phyloP scores from a whole-genome alignment of 1,140 invertebrate species.

The Gryon sp. region DNA sequence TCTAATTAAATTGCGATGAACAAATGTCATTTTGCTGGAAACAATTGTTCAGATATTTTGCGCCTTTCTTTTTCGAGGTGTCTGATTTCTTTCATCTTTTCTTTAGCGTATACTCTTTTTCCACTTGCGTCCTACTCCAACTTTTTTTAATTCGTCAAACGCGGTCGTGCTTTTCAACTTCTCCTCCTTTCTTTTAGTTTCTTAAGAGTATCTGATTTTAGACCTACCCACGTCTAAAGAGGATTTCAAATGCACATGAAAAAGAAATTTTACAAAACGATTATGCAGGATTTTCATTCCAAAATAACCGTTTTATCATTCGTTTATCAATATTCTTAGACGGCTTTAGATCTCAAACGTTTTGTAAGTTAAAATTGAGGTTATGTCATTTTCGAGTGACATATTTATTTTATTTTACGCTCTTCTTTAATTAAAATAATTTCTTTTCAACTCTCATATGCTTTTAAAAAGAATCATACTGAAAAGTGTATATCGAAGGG shows the following conservation, averaged over 20 bases:
- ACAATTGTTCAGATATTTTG: too few relatives aligned
- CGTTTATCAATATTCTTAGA: too few relatives aligned
- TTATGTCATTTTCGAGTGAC: too few relatives aligned
- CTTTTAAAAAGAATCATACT: not conserved
- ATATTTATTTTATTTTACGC: too few relatives aligned
- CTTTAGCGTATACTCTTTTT: constrained; percentile 37
- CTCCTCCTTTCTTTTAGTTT: constrained; percentile 23
- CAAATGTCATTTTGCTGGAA: too few relatives aligned
- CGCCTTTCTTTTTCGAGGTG: constrained; percentile 40
- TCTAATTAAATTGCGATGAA: too few relatives aligned
- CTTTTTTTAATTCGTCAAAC: constrained; percentile 60
- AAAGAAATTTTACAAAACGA: not conserved
- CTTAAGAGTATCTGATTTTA: constrained; percentile 12
- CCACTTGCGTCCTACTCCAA: constrained; percentile 23
- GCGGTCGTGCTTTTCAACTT: constrained; percentile 41
- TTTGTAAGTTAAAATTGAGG: too few relatives aligned
- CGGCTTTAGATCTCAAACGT: too few relatives aligned
- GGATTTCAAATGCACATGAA: constrained; percentile 9
- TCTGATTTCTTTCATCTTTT: constrained; percentile 59
- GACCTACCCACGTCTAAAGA: constrained; percentile 2
- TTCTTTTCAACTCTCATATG: too few relatives aligned
- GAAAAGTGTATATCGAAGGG: constrained; percentile 21
- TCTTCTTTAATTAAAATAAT: too few relatives aligned
- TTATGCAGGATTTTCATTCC: constrained; percentile 2
- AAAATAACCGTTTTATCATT: not conserved